Evolutionary conservation across 2,888 invertebrate species (phyloP), one percentile per base, ranked within the genome.

Genomic region (Dorcus parallelipipedus): DNA sequence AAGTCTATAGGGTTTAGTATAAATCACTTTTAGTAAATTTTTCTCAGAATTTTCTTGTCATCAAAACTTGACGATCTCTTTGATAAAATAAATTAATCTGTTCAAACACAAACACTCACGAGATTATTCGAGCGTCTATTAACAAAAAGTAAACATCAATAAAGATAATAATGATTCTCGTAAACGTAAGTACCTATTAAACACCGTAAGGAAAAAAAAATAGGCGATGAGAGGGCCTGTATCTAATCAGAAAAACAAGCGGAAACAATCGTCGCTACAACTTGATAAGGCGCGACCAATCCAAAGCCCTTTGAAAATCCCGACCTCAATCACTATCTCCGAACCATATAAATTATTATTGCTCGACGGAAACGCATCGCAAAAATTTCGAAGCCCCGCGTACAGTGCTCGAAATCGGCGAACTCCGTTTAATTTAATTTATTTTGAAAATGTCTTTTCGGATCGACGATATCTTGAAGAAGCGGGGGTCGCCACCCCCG

Each of bases 401-500:
- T 9, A 6, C 14, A 38, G 14, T 38, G 9, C 10, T 17, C 43
- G 2, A 38, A 10, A 14, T n/a, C 7, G 10, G n/a, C 33, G 9
- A 41, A n/a, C 39, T 8, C n/a, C 5, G 6, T 33, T 33, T 6
- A 33, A 3, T 33, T 5, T 33, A 33, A 20, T 20, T 33, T 33
- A 33, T 9, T 14, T 9, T 5, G n/a, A 40, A 65, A 54, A 71
- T 71, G 71, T 76, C 75, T 49, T 74, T 74, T 60, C 67, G 65
- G 3, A 75, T 75, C 49, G 72, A 73, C 58, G 72, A 75, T 56
- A 73, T 75, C 59, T 64, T 75, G 45, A 72, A 69, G 58, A 68
- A 65, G 39, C 67, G 67, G 17, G 42, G 39, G 7, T 51, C 59
- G 9, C 26, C 53, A 17, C 38, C 52, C 9, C 56, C 52, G 9